Evolutionary conservation across 2,113 vertebrate species (phyloP).

Genomic region (Otocyon megalotis): DNA sequence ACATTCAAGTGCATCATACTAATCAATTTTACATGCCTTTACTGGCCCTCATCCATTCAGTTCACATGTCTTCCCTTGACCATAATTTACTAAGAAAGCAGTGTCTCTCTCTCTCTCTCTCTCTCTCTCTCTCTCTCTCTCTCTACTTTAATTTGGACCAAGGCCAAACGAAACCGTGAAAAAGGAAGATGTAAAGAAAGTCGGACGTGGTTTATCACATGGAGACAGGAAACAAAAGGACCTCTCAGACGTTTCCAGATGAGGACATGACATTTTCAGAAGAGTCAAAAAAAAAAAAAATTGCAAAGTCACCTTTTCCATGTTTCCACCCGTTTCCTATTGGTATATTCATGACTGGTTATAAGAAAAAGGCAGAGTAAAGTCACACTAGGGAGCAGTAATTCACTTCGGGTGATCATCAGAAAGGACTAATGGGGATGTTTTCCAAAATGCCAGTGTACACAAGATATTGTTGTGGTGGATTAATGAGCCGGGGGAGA

Average conservation of each 20-base stretch:
- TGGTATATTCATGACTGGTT: slow-evolving; percentile 81
- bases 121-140: slow-evolving; percentile 69
- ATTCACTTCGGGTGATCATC: slow-evolving; percentile 67
- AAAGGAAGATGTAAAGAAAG: slow-evolving; percentile 78
- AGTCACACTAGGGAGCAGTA: slow-evolving; percentile 55
- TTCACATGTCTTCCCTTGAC: not conserved
- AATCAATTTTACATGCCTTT: slow-evolving; percentile 14
- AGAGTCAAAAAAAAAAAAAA: slow-evolving; percentile 81
- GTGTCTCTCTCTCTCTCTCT: slow-evolving; percentile 69
- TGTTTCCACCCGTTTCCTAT: slow-evolving; percentile 77
- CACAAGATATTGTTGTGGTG: not conserved
- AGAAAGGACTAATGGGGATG: slow-evolving; percentile 75
- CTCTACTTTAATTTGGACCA: slow-evolving; percentile 83
- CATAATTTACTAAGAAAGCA: slow-evolving; percentile 48
- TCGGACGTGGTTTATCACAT: slow-evolving; percentile 69
- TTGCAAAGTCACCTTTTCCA: slow-evolving; percentile 82
- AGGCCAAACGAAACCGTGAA: slow-evolving; percentile 82
- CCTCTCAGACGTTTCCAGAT: slow-evolving; percentile 75
- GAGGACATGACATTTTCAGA: slow-evolving; percentile 73
- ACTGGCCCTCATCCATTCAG: not conserved
- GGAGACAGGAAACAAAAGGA: slow-evolving; percentile 72
- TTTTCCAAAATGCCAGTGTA: not conserved
- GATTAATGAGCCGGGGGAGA: slow-evolving; percentile 30
- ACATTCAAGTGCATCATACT: not conserved
- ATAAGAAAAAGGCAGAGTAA: slow-evolving; percentile 80